Conservation (phyloP, 2,113 vertebrate species). For the Carollia perspicillata region DNA sequence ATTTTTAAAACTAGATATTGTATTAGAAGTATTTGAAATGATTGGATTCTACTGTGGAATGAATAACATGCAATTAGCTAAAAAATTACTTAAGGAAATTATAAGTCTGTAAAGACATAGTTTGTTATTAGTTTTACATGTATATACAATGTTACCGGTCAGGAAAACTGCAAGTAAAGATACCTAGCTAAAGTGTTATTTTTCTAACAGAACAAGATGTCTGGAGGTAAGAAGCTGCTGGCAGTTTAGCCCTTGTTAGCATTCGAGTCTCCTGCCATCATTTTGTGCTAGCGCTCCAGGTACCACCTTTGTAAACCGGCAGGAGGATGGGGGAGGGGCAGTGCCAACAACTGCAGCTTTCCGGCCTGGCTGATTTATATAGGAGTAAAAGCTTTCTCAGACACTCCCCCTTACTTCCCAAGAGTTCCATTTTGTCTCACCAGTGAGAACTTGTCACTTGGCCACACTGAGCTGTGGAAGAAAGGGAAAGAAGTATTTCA, state of each 20-base stretch:
- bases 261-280: not conserved
- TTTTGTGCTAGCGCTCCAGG: not conserved
- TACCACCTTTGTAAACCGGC: not conserved
- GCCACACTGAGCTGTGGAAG: not conserved
- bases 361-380: not conserved
- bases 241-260: not conserved
- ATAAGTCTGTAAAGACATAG: not conserved
- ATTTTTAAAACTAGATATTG: not conserved
- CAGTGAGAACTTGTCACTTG: not conserved
- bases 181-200: not conserved
- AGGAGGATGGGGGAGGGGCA: not conserved
- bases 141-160: not conserved
- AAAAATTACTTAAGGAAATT: not conserved
- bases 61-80: not conserved
- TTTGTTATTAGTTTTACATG: not conserved
- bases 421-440: not conserved
- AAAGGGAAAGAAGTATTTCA: not conserved
- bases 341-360: too few relatives aligned
- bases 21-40: not conserved
- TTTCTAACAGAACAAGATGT: not conserved
- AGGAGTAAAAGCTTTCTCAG: not conserved
- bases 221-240: not conserved
- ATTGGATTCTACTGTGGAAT: not conserved
- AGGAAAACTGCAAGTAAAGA: not conserved
- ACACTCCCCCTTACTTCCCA: rapidly evolving